Percentiles rank a stretch among this genome's conserved stretches.
phyloP scores from a whole-genome alignment of 2,888 invertebrate genomes.

The Dichetophora obliterata region DNA sequence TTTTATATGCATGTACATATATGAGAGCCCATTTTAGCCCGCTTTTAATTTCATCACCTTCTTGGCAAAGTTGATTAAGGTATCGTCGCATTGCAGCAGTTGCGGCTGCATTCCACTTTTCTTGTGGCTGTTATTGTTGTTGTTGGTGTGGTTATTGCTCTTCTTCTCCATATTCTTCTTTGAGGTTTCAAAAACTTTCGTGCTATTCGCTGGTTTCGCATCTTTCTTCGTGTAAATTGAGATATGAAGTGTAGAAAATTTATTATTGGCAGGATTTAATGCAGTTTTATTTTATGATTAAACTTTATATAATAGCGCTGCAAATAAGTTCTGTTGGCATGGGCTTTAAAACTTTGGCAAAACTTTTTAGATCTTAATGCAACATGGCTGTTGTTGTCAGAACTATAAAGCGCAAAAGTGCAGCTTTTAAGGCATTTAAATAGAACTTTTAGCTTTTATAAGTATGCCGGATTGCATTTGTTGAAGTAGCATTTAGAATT shows the following conservation, averaged over 20 bases:
- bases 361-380: no score
- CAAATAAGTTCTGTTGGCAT: neutral
- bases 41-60: conserved; percentile 2
- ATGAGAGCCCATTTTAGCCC: no score
- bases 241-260: conserved; percentile 29
- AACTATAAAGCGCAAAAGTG: no score
- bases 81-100: conserved; percentile 12
- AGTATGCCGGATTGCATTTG: no score
- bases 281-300: conserved; percentile 9
- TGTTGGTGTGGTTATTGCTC: neutral
- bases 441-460: no score
- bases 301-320: conserved; percentile 20
- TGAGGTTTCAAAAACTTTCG: neutral
- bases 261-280: conserved; percentile 14
- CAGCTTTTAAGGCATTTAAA: no score
- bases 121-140: neutral
- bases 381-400: no score
- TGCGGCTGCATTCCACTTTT: neutral
- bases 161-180: neutral
- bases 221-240: neutral
- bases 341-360: neutral
- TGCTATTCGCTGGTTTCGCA: neutral
- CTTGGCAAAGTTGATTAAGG: neutral
- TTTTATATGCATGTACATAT: no score
- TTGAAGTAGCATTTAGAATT: no score